Conservation (phyloP, 2,797 vertebrate species). For the Acropternis orthonyx region DNA sequence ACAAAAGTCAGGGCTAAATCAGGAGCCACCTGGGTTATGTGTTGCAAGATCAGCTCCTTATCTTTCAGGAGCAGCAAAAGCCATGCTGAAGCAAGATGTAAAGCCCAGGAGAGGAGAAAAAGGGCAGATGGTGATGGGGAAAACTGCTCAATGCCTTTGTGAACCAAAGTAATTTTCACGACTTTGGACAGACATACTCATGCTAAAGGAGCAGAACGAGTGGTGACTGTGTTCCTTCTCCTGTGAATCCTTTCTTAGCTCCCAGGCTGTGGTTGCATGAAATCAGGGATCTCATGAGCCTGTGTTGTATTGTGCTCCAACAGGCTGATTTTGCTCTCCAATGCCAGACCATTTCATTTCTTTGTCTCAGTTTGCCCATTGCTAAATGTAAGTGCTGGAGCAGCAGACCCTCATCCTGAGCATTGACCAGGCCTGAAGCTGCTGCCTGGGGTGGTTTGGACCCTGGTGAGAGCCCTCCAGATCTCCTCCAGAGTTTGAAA, state of each 20-base stretch:
- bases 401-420: neutral
- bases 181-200: rapidly evolving
- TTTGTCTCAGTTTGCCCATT: neutral
- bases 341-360: neutral
- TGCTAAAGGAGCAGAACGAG: neutral
- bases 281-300: neutral
- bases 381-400: neutral
- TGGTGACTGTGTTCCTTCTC: neutral
- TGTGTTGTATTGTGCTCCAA: neutral
- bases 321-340: neutral
- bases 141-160: neutral
- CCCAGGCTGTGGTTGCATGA: neutral
- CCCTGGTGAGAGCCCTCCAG: neutral
- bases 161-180: neutral
- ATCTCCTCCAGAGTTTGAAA: neutral
- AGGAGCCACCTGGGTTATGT: neutral
- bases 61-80: neutral
- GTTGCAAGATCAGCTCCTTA: neutral
- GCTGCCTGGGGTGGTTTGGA: neutral
- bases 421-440: neutral
- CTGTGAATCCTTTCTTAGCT: neutral
- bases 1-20: neutral
- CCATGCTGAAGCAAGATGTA: neutral
- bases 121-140: neutral
- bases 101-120: neutral